phyloP scores from a whole-genome alignment of 2,888 invertebrate genomes.

The Xestobium rufovillosum region DNA sequence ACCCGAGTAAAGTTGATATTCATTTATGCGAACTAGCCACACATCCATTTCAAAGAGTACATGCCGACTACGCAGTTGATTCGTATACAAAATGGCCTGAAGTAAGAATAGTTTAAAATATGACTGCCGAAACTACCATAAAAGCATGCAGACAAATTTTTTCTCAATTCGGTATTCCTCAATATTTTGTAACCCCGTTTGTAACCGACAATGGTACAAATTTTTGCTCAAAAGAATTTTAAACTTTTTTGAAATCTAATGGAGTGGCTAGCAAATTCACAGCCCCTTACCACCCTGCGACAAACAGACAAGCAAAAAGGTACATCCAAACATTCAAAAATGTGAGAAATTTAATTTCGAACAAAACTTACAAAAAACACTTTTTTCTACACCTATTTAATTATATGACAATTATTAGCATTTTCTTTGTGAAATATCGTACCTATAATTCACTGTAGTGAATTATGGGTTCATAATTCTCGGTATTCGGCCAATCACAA shows the following conservation, averaged over 20 bases:
- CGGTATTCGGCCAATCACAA: too few species aligned
- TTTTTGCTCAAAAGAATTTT: conserved; percentile 23
- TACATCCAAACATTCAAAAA: conserved; percentile 15
- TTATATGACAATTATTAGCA: too few species aligned
- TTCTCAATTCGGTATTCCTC: conserved; percentile 27
- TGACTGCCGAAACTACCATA: conserved; percentile 18
- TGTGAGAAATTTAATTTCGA: too few species aligned
- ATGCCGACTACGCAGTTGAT: conserved; percentile 24
- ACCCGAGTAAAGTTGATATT: conserved; percentile 12
- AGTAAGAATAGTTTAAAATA: conserved; percentile 19
- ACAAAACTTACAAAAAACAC: background rate
- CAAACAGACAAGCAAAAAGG: conserved; percentile 17
- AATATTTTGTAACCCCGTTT: too few species aligned
- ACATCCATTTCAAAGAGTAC: conserved; percentile 20
- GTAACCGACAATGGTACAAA: conserved; percentile 27
- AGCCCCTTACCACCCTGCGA: conserved; percentile 19
- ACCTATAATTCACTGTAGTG: too few species aligned
- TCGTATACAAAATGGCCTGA: conserved; percentile 24
- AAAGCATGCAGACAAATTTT: conserved; percentile 17
- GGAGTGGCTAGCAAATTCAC: conserved; percentile 13
- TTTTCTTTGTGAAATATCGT: too few species aligned
- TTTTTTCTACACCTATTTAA: too few species aligned
- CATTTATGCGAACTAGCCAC: conserved; percentile 22
- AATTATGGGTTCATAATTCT: too few species aligned
- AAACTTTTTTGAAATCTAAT: conserved; percentile 13